Evolutionary conservation across 2,888 invertebrate genomes (phyloP), one percentile per base, ranked within the genome.

Genomic region (Eupithecia inturbata): DNA sequence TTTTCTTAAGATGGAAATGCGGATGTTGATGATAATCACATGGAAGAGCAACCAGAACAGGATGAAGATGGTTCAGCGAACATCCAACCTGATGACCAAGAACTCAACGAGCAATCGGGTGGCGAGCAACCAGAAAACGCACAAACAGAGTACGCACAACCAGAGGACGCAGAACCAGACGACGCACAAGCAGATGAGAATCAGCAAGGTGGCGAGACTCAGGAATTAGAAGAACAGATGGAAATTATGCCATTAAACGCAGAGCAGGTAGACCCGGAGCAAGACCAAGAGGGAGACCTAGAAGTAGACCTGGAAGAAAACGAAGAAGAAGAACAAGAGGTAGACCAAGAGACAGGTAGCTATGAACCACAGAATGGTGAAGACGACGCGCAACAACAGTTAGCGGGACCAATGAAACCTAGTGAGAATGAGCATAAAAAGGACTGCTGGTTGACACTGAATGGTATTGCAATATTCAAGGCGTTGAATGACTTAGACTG

Each of bases 391-490:
- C 22, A 5, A 0, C 57, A 57, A 10, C 53, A 53, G 26, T 57
- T 57, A 57, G 12, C 57, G 14, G 57, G 0, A 26, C 26, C 22
- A 1, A 14, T 0, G 12, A 14, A 57, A 57, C 0, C 3, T 26
- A 22, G 6, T 62, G 19, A 63, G 22, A 33, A 45, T 22, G 31
- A 4, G 3, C 1, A 67, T n/a, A 41, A 60, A 7, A 14, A 33
- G 0, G 33, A 72, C 49, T 91, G 91, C 74, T 90, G 91, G 90
- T 81, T 88, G 77, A 78, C 77, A 5, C 73, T 90, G 22, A 79
- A 86, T 33, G 79, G 84, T 75, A 28, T 70, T 78, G 45, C 73
- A 2, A 69, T 87, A 74, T 87, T 87, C 62, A 45, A 82, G 9
- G 71, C 70, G 2, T 83, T 91, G 83, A 82, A 88, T 71, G 68